These are phyloP conservation scores for Muscicapa adusta DNA, from an alignment of 2,113 vertebrate genomes.

Conservation along the genomic window DNA sequence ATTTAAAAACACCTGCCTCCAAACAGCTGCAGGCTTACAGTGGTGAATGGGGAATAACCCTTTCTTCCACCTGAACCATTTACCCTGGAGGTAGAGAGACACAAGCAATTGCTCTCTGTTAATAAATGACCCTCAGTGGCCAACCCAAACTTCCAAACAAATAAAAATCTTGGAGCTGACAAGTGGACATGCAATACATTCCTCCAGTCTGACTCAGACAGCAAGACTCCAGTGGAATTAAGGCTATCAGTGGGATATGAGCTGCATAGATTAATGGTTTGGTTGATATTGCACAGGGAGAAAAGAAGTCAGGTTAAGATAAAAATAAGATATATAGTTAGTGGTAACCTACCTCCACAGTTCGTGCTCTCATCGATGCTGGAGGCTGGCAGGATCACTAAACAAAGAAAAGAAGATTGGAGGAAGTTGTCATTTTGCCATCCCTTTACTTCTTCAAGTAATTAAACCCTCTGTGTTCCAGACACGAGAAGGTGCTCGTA, in stretches of 20 bases:
- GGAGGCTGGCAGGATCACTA: constrained; percentile 95
- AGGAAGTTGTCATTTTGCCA: constrained; percentile 39
- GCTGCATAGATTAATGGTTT: constrained; percentile 59
- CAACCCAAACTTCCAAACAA: constrained; percentile 4
- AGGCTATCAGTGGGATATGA: constrained; percentile 52
- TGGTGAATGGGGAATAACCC: neutral
- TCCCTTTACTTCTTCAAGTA: neutral
- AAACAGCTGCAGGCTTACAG: neutral
- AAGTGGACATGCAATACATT: constrained; percentile 30
- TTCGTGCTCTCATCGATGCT: constrained; percentile 87
- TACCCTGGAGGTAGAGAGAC: neutral
- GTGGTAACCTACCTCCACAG: constrained; percentile 86
- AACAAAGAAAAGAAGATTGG: constrained; percentile 40
- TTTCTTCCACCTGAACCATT: constrained; percentile 7
- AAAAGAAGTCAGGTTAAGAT: constrained; percentile 49
- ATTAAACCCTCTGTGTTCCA: constrained; percentile 17
- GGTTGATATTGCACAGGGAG: constrained; percentile 48
- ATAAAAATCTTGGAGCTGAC: constrained; percentile 42
- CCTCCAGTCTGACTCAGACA: constrained; percentile 48
- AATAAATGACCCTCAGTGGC: constrained; percentile 33
- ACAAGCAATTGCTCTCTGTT: neutral
- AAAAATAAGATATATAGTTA: constrained; percentile 55
- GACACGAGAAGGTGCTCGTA: neutral
- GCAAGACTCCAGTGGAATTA: constrained; percentile 63
- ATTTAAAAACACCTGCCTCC: constrained; percentile 18